A percentile compares a stretch with the other conserved stretches of the same genome.
Conservation (phyloP, 2,113 vertebrate species). For the Glaucidium brasilianum region DNA sequence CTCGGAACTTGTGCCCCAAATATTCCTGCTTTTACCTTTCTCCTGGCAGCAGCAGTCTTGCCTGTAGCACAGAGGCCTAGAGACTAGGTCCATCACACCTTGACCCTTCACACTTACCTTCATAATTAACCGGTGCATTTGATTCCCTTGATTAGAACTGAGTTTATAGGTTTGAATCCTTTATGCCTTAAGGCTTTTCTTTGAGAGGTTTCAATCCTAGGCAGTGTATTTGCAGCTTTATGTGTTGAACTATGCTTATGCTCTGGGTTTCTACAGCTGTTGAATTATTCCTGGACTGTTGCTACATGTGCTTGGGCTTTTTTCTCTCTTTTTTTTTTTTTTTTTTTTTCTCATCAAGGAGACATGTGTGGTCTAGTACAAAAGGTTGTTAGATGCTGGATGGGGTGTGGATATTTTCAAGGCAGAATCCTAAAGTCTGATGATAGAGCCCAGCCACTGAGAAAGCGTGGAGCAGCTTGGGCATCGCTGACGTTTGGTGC, state of each 20-base stretch:
- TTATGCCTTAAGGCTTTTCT: neutral
- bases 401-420: neutral
- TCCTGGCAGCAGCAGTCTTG: neutral
- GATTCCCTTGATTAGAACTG: neutral
- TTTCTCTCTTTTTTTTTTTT: neutral
- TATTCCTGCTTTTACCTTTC: neutral
- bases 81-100: neutral
- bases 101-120: neutral
- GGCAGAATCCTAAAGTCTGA: neutral
- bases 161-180: neutral
- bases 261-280: neutral
- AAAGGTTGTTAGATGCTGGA: neutral
- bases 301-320: fast-evolving
- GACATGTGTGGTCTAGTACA: neutral
- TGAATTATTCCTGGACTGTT: neutral
- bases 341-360: neutral
- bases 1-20: too few species aligned
- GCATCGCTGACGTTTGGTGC: neutral
- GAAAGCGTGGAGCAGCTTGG: neutral
- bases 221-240: neutral
- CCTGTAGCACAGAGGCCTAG: neutral
- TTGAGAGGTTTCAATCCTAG: neutral
- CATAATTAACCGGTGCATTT: neutral
- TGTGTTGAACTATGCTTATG: neutral
- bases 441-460: neutral